phyloP scores from a whole-genome alignment of 1,140 invertebrate species.

The Diorhabda carinulata region DNA sequence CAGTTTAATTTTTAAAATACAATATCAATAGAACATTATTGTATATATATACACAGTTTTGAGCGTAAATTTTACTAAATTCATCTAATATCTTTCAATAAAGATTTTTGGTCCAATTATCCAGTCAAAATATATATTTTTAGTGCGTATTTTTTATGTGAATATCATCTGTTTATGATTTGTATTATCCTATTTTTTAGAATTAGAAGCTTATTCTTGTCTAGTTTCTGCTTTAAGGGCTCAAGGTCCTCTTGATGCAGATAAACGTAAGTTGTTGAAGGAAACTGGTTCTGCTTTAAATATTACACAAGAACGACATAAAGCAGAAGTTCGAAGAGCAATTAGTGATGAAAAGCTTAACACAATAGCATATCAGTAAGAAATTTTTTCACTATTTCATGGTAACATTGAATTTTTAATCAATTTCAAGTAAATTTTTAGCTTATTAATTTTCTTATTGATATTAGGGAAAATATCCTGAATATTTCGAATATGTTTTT shows the following conservation, averaged over 20 bases:
- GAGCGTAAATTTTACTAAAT: too few relatives aligned
- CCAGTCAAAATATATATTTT: too few relatives aligned
- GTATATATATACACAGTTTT: too few relatives aligned
- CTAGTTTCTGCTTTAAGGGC: conserved; percentile 86
- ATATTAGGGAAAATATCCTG: neutral
- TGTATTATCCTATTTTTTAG: conserved; percentile 41
- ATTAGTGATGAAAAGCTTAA: conserved; percentile 86
- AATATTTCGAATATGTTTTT: conserved; percentile 29
- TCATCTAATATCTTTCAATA: too few relatives aligned
- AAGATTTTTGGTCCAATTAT: too few relatives aligned
- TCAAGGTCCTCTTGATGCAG: conserved; percentile 79
- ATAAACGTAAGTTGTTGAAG: conserved; percentile 78
- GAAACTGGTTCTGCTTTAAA: conserved; percentile 77
- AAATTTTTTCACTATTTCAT: conserved; percentile 16
- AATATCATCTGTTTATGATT: too few relatives aligned
- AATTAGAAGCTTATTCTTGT: conserved; percentile 86
- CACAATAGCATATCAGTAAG: conserved; percentile 84
- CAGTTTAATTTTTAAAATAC: too few relatives aligned
- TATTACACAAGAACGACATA: conserved; percentile 84
- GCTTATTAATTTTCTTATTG: neutral
- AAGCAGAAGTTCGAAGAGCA: conserved; percentile 83
- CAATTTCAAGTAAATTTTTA: neutral
- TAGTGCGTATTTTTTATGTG: too few relatives aligned
- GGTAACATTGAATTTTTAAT: neutral
- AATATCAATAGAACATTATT: too few relatives aligned